phyloP scores from a whole-genome alignment of 1,140 invertebrate species.

The Littorina saxatilis region DNA sequence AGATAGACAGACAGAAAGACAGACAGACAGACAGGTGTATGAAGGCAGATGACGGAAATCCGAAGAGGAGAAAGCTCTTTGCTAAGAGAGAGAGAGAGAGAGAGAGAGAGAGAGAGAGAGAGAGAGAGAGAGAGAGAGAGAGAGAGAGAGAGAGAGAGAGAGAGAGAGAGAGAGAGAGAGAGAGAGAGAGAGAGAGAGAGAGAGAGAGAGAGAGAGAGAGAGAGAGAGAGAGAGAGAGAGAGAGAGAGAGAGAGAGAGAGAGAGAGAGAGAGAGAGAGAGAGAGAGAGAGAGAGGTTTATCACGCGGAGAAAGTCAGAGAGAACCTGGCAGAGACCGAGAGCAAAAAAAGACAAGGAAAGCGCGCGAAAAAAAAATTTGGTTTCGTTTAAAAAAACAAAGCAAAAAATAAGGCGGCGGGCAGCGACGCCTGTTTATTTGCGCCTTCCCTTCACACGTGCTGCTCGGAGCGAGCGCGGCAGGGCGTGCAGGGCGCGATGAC shows the following conservation, averaged over 20 bases:
- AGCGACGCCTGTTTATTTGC: constrained; percentile 6
- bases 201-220: neutral
- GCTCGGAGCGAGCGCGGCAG: neutral
- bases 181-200: neutral
- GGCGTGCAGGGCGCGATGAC: neutral
- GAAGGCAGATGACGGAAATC: too few relatives aligned
- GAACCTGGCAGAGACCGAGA: too few relatives aligned
- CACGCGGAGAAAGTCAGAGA: too few relatives aligned
- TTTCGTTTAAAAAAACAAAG: too few relatives aligned
- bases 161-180: neutral
- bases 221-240: neutral
- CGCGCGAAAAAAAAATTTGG: too few relatives aligned
- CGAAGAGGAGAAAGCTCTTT: too few relatives aligned
- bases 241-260: constrained; percentile 4
- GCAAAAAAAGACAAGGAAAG: too few relatives aligned
- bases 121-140: neutral
- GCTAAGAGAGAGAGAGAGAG: neutral
- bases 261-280: neutral
- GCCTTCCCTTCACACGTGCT: neutral
- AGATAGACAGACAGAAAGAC: too few relatives aligned
- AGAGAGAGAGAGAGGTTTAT: too few relatives aligned
- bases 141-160: constrained; percentile 11
- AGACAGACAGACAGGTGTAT: too few relatives aligned
- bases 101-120: constrained; percentile 7
- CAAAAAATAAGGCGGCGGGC: too few relatives aligned